Percentiles rank a stretch among this genome's conserved stretches.
These are phyloP conservation scores for Charina bottae DNA, from an alignment of 2,113 vertebrate species.

Conservation along the genomic window DNA sequence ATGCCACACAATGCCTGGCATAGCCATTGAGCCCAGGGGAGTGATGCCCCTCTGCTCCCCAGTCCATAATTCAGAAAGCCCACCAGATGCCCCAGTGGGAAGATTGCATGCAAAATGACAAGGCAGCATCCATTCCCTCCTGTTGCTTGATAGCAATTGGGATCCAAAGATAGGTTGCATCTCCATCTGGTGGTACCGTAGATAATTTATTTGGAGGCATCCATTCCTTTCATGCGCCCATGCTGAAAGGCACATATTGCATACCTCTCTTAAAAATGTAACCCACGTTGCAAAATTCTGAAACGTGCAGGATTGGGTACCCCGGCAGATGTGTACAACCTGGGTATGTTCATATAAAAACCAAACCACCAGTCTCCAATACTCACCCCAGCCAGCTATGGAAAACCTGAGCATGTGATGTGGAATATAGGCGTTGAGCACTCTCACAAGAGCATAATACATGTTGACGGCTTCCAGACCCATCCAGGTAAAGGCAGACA, in stretches of 20 bases:
- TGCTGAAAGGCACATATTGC: not conserved
- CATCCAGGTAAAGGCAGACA: conserved; percentile 91
- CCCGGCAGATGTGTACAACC: not conserved
- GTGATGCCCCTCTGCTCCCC: not conserved
- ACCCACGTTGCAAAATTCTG: not conserved
- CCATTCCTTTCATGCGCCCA: not conserved
- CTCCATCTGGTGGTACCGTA: not conserved
- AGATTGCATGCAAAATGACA: not conserved
- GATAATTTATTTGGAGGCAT: not conserved
- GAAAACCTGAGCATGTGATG: conserved; percentile 88
- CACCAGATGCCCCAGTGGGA: not conserved
- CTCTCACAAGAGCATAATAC: conserved; percentile 87
- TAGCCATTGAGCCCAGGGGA: not conserved
- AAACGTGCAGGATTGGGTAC: not conserved
- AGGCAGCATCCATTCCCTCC: not conserved
- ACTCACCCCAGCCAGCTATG: conserved; percentile 87
- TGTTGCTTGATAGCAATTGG: not conserved
- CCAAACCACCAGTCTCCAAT: rapidly evolving
- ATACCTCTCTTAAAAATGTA: not conserved
- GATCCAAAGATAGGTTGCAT: not conserved
- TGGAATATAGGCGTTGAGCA: conserved; percentile 87
- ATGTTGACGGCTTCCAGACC: conserved; percentile 87
- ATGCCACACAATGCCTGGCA: not conserved
- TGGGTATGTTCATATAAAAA: not conserved
- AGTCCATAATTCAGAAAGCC: not conserved